Evolutionary conservation across 2,888 invertebrate genomes (phyloP).

Genomic region (Stegana nigrithorax): DNA sequence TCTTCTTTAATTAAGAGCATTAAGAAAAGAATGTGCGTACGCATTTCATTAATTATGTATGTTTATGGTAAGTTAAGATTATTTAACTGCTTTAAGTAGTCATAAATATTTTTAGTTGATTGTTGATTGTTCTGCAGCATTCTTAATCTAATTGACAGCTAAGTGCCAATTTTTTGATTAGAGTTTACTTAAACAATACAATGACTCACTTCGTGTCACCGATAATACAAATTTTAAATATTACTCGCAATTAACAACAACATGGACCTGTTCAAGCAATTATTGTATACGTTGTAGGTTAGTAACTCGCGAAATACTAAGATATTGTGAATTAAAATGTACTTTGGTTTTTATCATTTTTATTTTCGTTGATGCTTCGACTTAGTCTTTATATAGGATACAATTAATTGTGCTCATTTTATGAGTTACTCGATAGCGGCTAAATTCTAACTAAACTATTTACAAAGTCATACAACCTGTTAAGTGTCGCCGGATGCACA

Average conservation of each 20-base stretch:
- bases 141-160: not conserved
- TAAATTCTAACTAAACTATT: conserved; percentile 36
- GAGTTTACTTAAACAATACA: no score
- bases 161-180: no score
- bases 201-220: no score
- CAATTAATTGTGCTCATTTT: conserved; percentile 63
- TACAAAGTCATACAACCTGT: conserved; percentile 59
- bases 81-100: no score
- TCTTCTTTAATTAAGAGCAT: conserved; percentile 44
- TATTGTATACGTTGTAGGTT: not conserved
- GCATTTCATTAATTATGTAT: no score
- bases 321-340: not conserved
- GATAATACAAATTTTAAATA: no score
- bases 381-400: conserved; percentile 53
- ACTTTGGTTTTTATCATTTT: not conserved
- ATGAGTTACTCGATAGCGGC: not conserved
- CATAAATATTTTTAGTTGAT: not conserved
- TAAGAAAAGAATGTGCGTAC: not conserved
- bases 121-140: conserved; percentile 12
- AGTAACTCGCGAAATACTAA: no score
- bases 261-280: conserved; percentile 1
- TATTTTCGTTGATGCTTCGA: not conserved
- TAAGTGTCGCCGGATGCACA: conserved; percentile 47
- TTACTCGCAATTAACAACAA: not conserved
- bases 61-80: no score